Conservation (phyloP, 2,888 invertebrate genomes). For the Coelogynopora nodosa region DNA sequence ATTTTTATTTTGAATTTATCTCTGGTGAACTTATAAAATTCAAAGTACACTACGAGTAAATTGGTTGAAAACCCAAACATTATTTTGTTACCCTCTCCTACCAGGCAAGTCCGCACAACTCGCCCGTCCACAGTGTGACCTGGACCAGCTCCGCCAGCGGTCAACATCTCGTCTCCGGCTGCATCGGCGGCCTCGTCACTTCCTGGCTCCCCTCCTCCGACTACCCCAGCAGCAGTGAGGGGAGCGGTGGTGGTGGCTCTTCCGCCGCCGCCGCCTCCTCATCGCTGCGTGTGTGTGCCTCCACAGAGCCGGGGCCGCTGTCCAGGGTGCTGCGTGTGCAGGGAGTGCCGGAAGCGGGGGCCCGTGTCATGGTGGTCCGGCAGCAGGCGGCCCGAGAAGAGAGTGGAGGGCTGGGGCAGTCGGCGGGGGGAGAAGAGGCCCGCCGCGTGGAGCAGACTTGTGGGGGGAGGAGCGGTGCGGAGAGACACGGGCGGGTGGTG, state of each 20-base stretch:
- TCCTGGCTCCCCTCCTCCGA: neutral
- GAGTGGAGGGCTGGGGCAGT: neutral
- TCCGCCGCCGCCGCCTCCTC: neutral
- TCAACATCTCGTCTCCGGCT: neutral
- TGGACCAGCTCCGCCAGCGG: neutral
- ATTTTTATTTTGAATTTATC: too few relatives aligned
- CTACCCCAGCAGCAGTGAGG: neutral
- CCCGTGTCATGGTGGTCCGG: neutral
- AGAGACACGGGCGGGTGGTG: neutral
- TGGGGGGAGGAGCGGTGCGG: neutral
- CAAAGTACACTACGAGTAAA: too few relatives aligned
- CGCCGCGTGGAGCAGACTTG: too few relatives aligned
- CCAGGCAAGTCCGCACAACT: neutral
- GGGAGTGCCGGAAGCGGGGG: neutral
- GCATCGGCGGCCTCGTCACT: neutral
- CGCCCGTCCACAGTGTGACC: neutral
- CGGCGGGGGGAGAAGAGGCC: too few relatives aligned
- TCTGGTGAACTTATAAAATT: too few relatives aligned
- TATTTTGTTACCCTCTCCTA: neutral
- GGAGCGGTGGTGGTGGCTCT: neutral
- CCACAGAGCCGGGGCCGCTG: neutral
- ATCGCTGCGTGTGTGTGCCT: neutral
- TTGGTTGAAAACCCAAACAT: too few relatives aligned
- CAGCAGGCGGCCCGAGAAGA: slow-evolving; percentile 6
- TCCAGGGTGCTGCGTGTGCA: neutral